Conservation (phyloP, 2,797 vertebrate genomes). For the Xiphorhynchus erythropygius region DNA sequence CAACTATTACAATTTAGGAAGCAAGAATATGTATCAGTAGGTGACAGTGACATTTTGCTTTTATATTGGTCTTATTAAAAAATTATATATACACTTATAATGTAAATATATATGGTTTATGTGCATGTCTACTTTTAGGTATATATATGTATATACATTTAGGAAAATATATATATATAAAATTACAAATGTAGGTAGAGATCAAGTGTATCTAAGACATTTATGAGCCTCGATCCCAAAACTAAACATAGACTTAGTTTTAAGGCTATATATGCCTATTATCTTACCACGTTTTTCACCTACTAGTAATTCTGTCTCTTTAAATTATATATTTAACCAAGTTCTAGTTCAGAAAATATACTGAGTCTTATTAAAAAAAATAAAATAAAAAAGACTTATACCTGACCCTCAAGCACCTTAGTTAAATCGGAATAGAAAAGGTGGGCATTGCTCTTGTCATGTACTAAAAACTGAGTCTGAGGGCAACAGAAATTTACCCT, state of each 20-base stretch:
- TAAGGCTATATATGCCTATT: not conserved
- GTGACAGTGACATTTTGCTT: slow-evolving; percentile 22
- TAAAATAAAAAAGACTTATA: not conserved
- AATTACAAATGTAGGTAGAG: not conserved
- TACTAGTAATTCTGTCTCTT: not conserved
- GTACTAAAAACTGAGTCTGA: not conserved
- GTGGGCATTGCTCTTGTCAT: not conserved
- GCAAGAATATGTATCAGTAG: slow-evolving; percentile 21
- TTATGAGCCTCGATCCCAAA: not conserved
- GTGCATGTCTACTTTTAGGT: not conserved
- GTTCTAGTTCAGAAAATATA: not conserved
- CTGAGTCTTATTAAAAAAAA: not conserved
- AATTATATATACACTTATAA: not conserved
- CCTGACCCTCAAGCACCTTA: not conserved
- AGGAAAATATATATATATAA: not conserved
- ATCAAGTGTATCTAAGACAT: not conserved
- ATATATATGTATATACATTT: not conserved
- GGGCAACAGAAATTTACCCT: slow-evolving; percentile 23
- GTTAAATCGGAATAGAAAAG: not conserved
- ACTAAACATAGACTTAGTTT: not conserved
- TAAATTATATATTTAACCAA: not conserved
- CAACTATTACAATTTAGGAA: slow-evolving; percentile 50
- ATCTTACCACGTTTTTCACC: not conserved
- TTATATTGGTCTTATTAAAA: not conserved
- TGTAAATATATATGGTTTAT: not conserved